phyloP scores from a whole-genome alignment of 2,113 vertebrate genomes.

The Deroptyus accipitrinus region DNA sequence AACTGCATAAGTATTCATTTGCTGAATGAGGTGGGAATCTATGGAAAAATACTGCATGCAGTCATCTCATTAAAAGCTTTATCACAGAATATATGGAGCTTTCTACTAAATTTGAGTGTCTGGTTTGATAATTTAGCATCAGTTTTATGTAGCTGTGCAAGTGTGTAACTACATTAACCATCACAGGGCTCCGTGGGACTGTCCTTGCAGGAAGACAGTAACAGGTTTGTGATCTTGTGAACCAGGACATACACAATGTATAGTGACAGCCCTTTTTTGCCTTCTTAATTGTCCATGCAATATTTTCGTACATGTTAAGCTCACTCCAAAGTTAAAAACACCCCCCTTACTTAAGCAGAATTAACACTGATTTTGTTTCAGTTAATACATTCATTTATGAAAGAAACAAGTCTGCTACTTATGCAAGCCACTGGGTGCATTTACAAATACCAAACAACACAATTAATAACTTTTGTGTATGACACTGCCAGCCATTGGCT shows the following conservation, averaged over 20 bases:
- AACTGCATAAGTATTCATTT: background rate
- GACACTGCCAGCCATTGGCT: background rate
- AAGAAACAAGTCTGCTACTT: background rate
- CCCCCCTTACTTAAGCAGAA: background rate
- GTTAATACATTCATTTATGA: background rate
- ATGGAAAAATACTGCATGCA: background rate
- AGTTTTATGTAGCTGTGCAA: background rate
- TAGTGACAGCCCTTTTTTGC: background rate
- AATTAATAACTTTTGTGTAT: background rate
- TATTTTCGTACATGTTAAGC: background rate
- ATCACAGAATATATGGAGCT: background rate
- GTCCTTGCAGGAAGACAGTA: background rate
- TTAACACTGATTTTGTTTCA: background rate
- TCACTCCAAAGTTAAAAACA: background rate
- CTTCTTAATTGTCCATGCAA: background rate
- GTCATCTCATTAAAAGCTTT: background rate
- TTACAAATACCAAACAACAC: background rate
- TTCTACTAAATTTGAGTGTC: background rate
- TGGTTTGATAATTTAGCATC: conserved; percentile 10
- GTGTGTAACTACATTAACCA: background rate
- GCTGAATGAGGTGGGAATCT: background rate
- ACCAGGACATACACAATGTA: background rate
- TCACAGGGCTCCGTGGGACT: background rate
- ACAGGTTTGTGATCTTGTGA: background rate
- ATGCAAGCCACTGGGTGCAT: background rate